Base-by-base conservation (phyloP, 1,140 invertebrate species). In the Cydia pomonella region DNA sequence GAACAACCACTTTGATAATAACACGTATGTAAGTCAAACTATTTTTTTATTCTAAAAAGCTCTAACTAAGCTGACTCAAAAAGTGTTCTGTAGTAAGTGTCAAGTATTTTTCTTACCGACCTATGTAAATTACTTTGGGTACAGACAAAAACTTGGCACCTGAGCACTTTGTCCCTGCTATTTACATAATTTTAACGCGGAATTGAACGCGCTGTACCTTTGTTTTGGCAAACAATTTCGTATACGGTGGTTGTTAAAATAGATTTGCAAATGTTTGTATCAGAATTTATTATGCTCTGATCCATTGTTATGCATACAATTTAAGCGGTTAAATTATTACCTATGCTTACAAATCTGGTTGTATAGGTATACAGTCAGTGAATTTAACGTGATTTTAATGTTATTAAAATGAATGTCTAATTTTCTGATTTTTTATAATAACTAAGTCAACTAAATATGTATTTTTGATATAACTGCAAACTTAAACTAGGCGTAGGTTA, bases 111-210 rank as follows among this genome's bases (percentile, higher is more conserved):
- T 59, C 53, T 59, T 59, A 5, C 53, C 53, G 12, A 59, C 53
- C 53, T 59, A 59, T 59, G 53, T 59, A 59, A 59, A 59, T 59
- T 2, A 23, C 53, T 59, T 59, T 9, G 53, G 53, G 53, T 23
- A 23, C 53, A 59, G 23, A 59, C 53, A 59, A 59, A 59, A 53
- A 59, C 9, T n/a, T 59, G 53, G 53, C 53, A 59, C 53, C 53
- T 59, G 53, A 59, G 53, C 21, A 23, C 53, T 59, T 6, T 23
- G 47, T 50, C 47, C 53, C 21, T 12, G 53, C 53, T 59, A 59
- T 59, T 59, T 59, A 59, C 53, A 59, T 59, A 59, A 59, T 59
- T 59, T 59, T 59, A 59, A 59, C 53, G 53, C 21, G 53, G 53
- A 12, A 59, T 59, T 59, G 53, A 59, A 59, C 53, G 53, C 53